Base-by-base conservation (phyloP, 2,797 vertebrate genomes). In the Allobates femoralis region DNA sequence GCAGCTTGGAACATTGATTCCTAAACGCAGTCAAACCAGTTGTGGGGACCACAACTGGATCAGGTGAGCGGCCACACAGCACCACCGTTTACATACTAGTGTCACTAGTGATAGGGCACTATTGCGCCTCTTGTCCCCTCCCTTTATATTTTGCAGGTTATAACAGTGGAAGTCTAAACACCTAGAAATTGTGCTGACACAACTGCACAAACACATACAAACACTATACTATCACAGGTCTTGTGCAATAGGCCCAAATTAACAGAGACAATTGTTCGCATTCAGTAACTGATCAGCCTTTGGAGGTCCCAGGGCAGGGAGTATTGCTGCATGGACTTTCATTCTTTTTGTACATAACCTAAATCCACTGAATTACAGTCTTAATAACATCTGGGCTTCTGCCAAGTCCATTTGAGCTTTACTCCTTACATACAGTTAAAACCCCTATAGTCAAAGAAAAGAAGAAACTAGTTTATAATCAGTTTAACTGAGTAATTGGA, bases 401-500 rank as follows among this genome's bases (percentile, higher is more conserved):
- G 50, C 46, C 50, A 55, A 46, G 64, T 64, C 62, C 62, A 51
- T 18, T 82, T 16, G 21, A 71, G 28, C 15, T 50, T 64, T 67
- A 51, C 56, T 64, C 56, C 16, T 30, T 51, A 50, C 60, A 82
- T 56, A 32, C 32, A 55, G 64, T 82, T 82, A 71, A 69, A 71
- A 82, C 50, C 80, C 80, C 76, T 60, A 82, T 71, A 71, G 80
- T 67, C 62, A 81, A 37, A 81, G 46, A 32, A 71, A 71, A 82
- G 80, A 56, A 82, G 53, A 82, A 71, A 55, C 64, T 69, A 82
- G 64, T 71, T 55, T 56, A 18, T 71, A 82, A 82, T 82, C 50
- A 82, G 34, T 82, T 71, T 71, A 82, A 26, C 30, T 37, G 80
- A 82, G 80, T 82, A 82, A 82, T 82, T 69, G 66, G 67, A 82